Percentiles rank a stretch among this genome's conserved stretches.
These are phyloP conservation scores for Gastrophryne carolinensis DNA, from an alignment of 2,797 vertebrate species.

Conservation along the genomic window DNA sequence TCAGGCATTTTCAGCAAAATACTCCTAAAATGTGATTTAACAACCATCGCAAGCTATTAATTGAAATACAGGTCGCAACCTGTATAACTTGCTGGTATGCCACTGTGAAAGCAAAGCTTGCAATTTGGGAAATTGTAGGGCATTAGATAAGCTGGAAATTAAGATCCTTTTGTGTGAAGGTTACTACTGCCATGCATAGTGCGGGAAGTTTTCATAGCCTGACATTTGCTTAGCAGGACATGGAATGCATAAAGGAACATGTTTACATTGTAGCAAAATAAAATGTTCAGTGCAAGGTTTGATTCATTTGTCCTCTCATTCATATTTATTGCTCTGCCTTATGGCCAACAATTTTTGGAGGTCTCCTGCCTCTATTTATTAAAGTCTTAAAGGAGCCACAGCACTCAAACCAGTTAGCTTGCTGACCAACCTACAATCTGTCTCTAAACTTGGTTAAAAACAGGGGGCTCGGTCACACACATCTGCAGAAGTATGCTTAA, in stretches of 20 bases:
- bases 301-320: too few relatives aligned
- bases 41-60: conserved; percentile 50
- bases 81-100: conserved; percentile 44
- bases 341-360: too few relatives aligned
- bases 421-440: too few relatives aligned
- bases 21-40: conserved; percentile 46
- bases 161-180: conserved; percentile 33
- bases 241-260: conserved; percentile 1
- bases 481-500: too few relatives aligned
- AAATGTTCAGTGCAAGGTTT: not conserved
- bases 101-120: conserved; percentile 37
- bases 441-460: too few relatives aligned
- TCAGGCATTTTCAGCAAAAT: conserved; percentile 39
- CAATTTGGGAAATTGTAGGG: conserved; percentile 48
- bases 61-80: conserved; percentile 48
- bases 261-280: not conserved
- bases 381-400: too few relatives aligned
- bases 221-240: conserved; percentile 13
- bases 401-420: too few relatives aligned
- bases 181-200: not conserved
- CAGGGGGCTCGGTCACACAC: too few relatives aligned
- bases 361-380: too few relatives aligned
- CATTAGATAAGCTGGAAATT: conserved; percentile 38
- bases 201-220: conserved; percentile 2
- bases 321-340: too few relatives aligned